Evolutionary conservation across 2,888 invertebrate species (phyloP).

Genomic region (Pardosa pseudoannulata): DNA sequence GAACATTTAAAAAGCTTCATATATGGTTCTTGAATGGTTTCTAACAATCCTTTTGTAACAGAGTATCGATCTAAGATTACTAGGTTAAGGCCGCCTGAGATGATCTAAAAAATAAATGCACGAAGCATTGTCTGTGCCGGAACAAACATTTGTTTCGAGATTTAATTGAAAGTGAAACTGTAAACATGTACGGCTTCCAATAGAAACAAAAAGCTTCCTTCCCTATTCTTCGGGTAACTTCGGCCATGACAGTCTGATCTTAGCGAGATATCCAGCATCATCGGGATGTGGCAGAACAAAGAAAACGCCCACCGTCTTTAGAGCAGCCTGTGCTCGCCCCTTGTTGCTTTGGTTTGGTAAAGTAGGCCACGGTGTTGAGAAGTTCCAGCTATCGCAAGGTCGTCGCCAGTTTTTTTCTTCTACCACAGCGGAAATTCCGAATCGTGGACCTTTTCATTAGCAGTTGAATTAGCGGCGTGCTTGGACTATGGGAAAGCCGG

Average conservation of each 20-base stretch:
- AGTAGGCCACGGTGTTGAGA: slow-evolving; percentile 14
- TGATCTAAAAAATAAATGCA: background rate
- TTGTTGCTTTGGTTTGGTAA: background rate
- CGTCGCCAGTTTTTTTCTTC: background rate
- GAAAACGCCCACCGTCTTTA: slow-evolving; percentile 8
- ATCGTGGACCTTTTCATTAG: background rate
- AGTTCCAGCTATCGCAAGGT: background rate
- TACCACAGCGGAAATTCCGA: background rate
- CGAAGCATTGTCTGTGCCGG: background rate
- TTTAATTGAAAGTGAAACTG: background rate
- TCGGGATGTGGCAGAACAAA: background rate
- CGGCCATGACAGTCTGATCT: slow-evolving; percentile 9
- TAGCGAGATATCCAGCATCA: background rate
- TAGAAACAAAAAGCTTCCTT: background rate
- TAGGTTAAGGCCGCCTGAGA: background rate
- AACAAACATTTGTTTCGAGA: background rate
- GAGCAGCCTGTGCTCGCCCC: background rate
- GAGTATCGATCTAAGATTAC: no score
- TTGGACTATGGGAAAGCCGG: no score
- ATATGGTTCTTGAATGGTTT: no score
- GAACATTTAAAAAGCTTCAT: no score
- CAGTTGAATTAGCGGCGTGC: no score
- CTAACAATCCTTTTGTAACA: no score
- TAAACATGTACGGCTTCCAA: background rate
- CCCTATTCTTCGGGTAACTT: background rate